Evolutionary conservation across 37 sponge, comb jelly and placozoan species (phyloP).

Genomic region (Eunapius fragilis): DNA sequence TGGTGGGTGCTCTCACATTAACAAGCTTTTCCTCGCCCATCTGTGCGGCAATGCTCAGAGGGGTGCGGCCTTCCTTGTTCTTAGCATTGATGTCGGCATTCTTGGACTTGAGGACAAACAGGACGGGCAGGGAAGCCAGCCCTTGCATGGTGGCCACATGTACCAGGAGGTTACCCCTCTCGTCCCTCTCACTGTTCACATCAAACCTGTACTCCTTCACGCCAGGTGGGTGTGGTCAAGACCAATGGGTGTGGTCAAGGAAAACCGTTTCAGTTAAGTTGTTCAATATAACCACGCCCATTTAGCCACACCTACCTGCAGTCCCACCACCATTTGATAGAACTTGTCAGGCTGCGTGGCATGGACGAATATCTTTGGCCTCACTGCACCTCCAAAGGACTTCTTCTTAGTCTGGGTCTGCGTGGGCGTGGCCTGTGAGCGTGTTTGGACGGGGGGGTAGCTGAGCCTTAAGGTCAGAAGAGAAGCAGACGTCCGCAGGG

Average conservation of each 20-base stretch:
- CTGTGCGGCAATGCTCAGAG: background rate
- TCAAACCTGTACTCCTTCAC: background rate
- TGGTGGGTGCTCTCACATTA: background rate
- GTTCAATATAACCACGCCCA: background rate
- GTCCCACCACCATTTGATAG: conserved; percentile 39
- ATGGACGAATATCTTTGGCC: conserved; percentile 37
- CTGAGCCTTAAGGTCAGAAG: background rate
- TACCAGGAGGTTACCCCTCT: background rate
- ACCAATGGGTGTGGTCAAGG: too few relatives aligned
- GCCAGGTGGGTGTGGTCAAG: background rate
- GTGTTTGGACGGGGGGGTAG: conserved; percentile 18
- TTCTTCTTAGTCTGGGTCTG: background rate
- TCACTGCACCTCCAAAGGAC: conserved; percentile 3
- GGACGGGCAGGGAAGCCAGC: background rate
- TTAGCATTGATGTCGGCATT: background rate
- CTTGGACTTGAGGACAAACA: background rate
- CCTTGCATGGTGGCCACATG: background rate
- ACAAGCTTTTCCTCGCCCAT: background rate
- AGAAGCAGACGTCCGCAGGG: conserved; percentile 62
- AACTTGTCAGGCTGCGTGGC: conserved; percentile 47
- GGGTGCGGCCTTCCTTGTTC: background rate
- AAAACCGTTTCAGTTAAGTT: background rate
- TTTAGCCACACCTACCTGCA: conserved; percentile 53
- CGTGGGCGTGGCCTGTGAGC: background rate
- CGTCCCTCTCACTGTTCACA: background rate